phyloP scores from a whole-genome alignment of 2,888 invertebrate genomes.

The Alloplasta piceator region DNA sequence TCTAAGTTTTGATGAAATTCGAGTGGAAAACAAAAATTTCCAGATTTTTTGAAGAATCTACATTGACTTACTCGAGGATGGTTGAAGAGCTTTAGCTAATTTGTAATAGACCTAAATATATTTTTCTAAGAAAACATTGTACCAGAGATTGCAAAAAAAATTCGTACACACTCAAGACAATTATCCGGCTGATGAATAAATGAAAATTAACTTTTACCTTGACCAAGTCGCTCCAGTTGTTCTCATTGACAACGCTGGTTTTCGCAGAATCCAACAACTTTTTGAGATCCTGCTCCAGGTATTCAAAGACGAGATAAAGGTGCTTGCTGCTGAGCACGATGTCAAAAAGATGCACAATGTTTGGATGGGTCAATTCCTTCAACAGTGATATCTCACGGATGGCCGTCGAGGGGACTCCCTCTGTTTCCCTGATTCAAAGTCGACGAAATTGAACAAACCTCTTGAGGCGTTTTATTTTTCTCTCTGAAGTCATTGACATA shows the following conservation, averaged over 20 bases:
- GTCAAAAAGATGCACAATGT: conserved; percentile 95
- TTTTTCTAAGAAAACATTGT: no score
- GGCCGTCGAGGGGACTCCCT: conserved; percentile 99
- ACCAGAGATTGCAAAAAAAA: no score
- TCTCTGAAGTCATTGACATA: conserved; percentile 4
- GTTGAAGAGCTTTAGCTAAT: no score
- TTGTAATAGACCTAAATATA: no score
- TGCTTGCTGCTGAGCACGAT: conserved; percentile 94
- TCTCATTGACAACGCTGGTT: conserved; percentile 86
- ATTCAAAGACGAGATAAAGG: conserved; percentile 97
- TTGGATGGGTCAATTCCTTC: conserved; percentile 94
- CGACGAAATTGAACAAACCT: conserved; percentile 36
- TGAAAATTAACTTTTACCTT: conserved; percentile 84
- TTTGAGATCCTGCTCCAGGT: conserved; percentile 96
- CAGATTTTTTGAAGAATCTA: no score
- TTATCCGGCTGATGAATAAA: no score
- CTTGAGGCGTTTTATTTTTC: background rate
- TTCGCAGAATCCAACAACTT: conserved; percentile 91
- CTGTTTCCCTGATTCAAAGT: conserved; percentile 89
- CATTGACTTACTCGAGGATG: no score
- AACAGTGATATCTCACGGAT: conserved; percentile 97
- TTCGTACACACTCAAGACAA: no score
- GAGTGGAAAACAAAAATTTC: no score
- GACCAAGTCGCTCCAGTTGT: conserved; percentile 79
- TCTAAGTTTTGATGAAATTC: no score